Evolutionary conservation across 2,113 vertebrate species (phyloP).

Genomic region (Clupea harengus): DNA sequence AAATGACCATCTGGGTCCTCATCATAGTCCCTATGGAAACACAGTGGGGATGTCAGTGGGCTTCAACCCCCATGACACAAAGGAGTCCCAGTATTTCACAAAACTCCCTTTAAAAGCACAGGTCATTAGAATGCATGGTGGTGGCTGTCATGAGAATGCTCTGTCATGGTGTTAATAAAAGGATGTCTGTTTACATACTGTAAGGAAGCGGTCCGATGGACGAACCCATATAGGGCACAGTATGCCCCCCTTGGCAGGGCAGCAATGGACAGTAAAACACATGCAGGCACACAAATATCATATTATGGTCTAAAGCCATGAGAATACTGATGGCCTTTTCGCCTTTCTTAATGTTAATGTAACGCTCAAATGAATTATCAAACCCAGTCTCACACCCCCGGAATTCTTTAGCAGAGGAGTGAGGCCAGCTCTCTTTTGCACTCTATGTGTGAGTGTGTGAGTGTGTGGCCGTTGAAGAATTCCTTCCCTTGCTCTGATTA

Average conservation of each 20-base stretch:
- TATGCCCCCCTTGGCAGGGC: neutral
- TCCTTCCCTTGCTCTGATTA: conserved; percentile 19
- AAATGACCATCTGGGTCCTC: conserved; percentile 47
- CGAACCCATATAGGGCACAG: neutral
- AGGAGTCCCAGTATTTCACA: conserved; percentile 29
- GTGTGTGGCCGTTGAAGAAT: neutral
- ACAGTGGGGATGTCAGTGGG: conserved; percentile 39
- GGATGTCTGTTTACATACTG: conserved; percentile 19
- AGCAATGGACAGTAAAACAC: neutral
- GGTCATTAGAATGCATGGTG: conserved; percentile 32
- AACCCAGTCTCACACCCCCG: neutral
- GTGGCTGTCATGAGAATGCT: conserved; percentile 4
- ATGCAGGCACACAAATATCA: neutral
- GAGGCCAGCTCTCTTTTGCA: neutral
- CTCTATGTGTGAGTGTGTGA: neutral
- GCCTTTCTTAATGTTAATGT: neutral
- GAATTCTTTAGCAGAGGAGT: neutral
- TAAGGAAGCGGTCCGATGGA: neutral
- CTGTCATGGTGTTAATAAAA: conserved; percentile 8
- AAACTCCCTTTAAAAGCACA: conserved; percentile 44
- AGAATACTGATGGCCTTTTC: neutral
- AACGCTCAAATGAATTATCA: neutral
- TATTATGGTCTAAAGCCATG: neutral
- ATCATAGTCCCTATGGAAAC: conserved; percentile 54
- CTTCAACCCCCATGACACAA: conserved; percentile 34